These are phyloP conservation scores for Bradypus variegatus DNA, from an alignment of 2,797 vertebrate species.

Conservation along the genomic window DNA sequence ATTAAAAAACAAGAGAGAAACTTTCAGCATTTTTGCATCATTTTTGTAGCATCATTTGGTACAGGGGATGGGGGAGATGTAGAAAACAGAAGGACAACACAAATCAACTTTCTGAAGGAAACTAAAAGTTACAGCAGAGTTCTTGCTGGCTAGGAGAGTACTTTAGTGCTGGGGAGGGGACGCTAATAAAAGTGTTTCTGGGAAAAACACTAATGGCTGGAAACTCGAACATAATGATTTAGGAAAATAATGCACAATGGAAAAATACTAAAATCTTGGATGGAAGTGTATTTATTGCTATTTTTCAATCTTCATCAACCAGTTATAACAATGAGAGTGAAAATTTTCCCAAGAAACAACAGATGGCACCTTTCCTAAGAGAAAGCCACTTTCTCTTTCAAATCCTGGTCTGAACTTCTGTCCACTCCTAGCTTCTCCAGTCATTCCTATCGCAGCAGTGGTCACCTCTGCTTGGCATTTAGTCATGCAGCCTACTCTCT, in stretches of 20 bases:
- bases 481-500: not conserved
- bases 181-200: not conserved
- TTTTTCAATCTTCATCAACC: no score
- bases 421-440: rapidly evolving
- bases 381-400: not conserved
- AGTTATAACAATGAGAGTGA: not conserved
- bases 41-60: not conserved
- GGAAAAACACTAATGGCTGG: not conserved
- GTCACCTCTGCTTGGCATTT: no score
- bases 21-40: not conserved
- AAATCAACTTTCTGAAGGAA: not conserved
- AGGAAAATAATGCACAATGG: not conserved
- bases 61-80: not conserved
- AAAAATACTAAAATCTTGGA: not conserved
- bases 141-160: not conserved
- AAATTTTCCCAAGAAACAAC: not conserved
- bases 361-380: not conserved
- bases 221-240: not conserved
- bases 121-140: not conserved
- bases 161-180: not conserved
- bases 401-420: not conserved
- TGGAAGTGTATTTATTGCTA: not conserved
- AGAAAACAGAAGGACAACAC: not conserved
- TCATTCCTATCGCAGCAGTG: not conserved
- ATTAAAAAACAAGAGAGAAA: not conserved